phyloP scores from a whole-genome alignment of 1,140 invertebrate species.

The Calycopis cecrops region DNA sequence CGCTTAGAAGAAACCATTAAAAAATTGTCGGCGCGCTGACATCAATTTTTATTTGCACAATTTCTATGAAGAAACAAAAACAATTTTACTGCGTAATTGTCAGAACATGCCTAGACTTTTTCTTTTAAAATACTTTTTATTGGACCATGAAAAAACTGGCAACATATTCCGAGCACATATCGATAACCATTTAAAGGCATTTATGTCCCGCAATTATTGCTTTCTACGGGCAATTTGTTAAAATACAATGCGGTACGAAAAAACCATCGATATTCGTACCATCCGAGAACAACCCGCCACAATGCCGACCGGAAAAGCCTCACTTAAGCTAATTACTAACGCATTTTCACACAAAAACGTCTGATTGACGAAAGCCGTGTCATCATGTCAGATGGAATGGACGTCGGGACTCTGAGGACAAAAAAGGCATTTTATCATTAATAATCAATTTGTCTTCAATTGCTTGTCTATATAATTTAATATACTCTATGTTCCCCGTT shows the following conservation, averaged over 20 bases:
- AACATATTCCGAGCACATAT: conserved; percentile 10
- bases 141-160: conserved; percentile 4
- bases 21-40: too few relatives aligned
- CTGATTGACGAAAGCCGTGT: conserved; percentile 59
- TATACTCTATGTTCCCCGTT: not conserved
- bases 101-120: not conserved
- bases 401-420: conserved; percentile 34
- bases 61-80: too few relatives aligned
- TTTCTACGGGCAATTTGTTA: conserved; percentile 25
- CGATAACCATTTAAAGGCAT: conserved; percentile 20
- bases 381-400: conserved; percentile 52
- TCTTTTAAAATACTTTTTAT: not conserved
- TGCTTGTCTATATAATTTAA: conserved; percentile 4
- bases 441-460: conserved; percentile 34
- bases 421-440: conserved; percentile 40
- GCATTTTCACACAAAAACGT: conserved; percentile 51
- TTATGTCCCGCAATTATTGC: conserved; percentile 30
- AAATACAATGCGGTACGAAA: conserved; percentile 23
- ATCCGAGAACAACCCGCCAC: conserved; percentile 29
- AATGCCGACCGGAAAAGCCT: conserved; percentile 56
- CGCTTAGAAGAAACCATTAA: too few relatives aligned
- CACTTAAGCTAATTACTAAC: conserved; percentile 48
- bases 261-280: conserved; percentile 31
- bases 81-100: too few relatives aligned
- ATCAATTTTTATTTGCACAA: too few relatives aligned